Evolutionary conservation across 2,797 vertebrate genomes (phyloP), one percentile per base, ranked within the genome.

Genomic region (Paratrypauchen microcephalus): DNA sequence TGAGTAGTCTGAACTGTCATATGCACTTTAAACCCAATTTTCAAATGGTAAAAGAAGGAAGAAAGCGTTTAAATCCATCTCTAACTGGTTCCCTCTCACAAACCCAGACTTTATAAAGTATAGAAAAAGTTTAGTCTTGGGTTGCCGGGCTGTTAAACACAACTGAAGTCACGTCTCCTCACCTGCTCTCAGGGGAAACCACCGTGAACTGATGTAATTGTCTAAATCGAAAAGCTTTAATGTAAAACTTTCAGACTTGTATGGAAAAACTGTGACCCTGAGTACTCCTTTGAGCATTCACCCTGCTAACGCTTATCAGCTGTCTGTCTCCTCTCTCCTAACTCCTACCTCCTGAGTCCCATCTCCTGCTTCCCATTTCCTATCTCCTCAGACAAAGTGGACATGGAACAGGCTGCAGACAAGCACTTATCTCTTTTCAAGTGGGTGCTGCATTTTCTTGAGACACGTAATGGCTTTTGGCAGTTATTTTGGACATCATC

Each of bases 241-340:
- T 1, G 16, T 8, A 18, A 7, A 62, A 36, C 36, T 78, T 82
- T 81, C 7, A 32, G 69, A 65, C 23, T 9, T 67, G 76, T 78
- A 61, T 73, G 68, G 70, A 72, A 81, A 79, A 66, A 59, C 58
- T 26, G 67, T 71, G 58, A 65, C 74, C 48, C 75, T 59, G 76
- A 84, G 73, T 83, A 56, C 64, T 48, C 67, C 72, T 45, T 3
- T 79, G 72, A 63, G 71, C 54, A 75, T 70, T 76, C 65, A 16
- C 68, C n/a, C 32, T 12, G 21, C 39, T 6, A 30, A 26, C 61
- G 71, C 19, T 75, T 23, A 39, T 67, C 74, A 78, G 15, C 61
- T 47, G 12, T 58, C 69, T 64, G 56, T 60, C 56, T n/a, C 32
- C 24, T 24, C 55, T 62, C 1, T 50, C 69, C 68, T 72, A 66